Evolutionary conservation across 2,888 invertebrate genomes (phyloP).

Genomic region (Timandra comae): DNA sequence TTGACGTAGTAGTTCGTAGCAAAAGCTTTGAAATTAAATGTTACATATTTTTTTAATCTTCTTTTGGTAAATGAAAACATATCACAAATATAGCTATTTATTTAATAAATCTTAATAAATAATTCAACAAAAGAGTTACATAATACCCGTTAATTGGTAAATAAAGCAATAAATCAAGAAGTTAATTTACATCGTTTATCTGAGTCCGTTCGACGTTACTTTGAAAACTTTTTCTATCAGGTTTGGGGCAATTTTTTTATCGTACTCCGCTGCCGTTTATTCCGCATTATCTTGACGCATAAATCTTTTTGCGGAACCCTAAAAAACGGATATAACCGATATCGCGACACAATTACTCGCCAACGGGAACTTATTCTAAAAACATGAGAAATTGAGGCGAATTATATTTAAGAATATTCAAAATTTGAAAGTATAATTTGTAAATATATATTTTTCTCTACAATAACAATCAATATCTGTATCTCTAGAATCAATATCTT

Average conservation of each 20-base stretch:
- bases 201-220: conserved; percentile 21
- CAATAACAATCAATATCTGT: neutral
- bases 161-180: too few relatives aligned
- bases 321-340: conserved; percentile 32
- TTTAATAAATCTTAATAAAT: too few relatives aligned
- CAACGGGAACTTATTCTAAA: conserved; percentile 35
- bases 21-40: too few relatives aligned
- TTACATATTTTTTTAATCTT: too few relatives aligned
- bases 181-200: too few relatives aligned
- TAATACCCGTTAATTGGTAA: too few relatives aligned
- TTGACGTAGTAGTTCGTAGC: too few relatives aligned
- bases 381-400: conserved; percentile 25
- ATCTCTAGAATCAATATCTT: conserved; percentile 12
- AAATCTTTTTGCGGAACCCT: conserved; percentile 22
- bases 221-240: conserved; percentile 40
- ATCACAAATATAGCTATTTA: too few relatives aligned
- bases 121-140: too few relatives aligned
- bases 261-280: conserved; percentile 11
- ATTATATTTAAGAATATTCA: too few relatives aligned
- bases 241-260: conserved; percentile 26
- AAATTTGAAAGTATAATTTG: too few relatives aligned
- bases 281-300: conserved; percentile 23
- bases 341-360: conserved; percentile 38
- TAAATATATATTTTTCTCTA: neutral
- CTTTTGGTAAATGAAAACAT: too few relatives aligned